These are phyloP conservation scores for Carettochelys insculpta DNA, from an alignment of 2,113 vertebrate species.

Conservation along the genomic window DNA sequence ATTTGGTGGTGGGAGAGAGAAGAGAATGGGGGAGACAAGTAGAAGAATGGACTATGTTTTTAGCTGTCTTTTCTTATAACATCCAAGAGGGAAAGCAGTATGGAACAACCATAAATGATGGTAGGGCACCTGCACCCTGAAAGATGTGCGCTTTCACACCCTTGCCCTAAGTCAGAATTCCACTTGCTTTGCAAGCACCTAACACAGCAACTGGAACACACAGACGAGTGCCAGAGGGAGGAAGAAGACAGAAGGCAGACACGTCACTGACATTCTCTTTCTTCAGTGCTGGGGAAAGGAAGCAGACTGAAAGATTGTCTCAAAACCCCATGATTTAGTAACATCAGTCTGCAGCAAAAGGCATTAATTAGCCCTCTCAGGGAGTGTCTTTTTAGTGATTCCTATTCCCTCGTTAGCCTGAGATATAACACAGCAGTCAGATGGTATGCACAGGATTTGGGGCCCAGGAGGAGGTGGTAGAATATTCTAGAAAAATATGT, in stretches of 20 bases:
- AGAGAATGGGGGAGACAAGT: background rate
- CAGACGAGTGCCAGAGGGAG: background rate
- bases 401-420: background rate
- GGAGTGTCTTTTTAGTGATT: background rate
- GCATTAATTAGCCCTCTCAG: fast-evolving
- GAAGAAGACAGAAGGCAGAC: background rate
- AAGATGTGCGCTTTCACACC: background rate
- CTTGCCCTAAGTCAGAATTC: background rate
- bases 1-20: background rate
- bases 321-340: background rate
- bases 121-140: background rate
- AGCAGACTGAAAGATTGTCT: background rate
- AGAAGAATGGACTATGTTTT: fast-evolving
- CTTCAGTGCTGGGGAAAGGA: background rate
- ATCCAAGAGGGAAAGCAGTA: background rate
- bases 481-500: background rate
- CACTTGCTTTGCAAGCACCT: background rate
- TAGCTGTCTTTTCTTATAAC: background rate
- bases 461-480: background rate
- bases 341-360: background rate
- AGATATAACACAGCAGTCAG: background rate
- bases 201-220: background rate
- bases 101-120: background rate
- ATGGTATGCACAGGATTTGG: background rate
- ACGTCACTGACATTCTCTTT: background rate